A percentile compares a stretch with the other conserved stretches of the same genome.
Conservation (phyloP, 2,113 vertebrate genomes). For the Helogale parvula region DNA sequence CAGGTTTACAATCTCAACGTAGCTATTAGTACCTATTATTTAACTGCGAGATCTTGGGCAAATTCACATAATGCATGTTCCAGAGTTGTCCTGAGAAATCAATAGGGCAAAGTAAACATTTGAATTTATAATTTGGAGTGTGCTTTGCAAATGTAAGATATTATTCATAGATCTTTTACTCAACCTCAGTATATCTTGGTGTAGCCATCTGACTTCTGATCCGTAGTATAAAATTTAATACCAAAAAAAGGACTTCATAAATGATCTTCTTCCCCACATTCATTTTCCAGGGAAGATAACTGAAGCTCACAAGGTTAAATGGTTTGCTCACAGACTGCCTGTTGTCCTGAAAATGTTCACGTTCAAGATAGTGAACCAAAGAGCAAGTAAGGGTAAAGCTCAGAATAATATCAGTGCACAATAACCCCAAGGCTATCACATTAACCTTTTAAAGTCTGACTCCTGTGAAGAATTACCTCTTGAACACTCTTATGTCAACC, state of each 20-base stretch:
- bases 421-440: conserved; percentile 2
- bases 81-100: conserved; percentile 19
- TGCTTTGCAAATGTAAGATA: neutral
- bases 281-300: conserved; percentile 8
- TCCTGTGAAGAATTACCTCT: neutral
- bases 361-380: conserved; percentile 29
- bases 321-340: neutral
- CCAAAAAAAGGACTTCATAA: neutral
- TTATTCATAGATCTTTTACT: neutral
- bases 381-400: neutral
- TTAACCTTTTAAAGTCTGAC: neutral
- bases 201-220: neutral
- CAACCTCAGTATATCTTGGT: neutral
- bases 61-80: neutral
- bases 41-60: neutral
- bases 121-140: conserved; percentile 1
- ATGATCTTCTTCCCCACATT: neutral
- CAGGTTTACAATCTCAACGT: neutral
- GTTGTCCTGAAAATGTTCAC: neutral
- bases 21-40: neutral
- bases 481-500: neutral
- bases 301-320: conserved; percentile 43
- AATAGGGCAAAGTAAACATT: neutral
- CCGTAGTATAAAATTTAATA: neutral
- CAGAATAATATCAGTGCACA: conserved; percentile 4